A percentile compares a stretch with the other conserved stretches of the same genome.
phyloP scores from a whole-genome alignment of 64 coral and sea anemone genomes.

The Pocillopora verrucosa region DNA sequence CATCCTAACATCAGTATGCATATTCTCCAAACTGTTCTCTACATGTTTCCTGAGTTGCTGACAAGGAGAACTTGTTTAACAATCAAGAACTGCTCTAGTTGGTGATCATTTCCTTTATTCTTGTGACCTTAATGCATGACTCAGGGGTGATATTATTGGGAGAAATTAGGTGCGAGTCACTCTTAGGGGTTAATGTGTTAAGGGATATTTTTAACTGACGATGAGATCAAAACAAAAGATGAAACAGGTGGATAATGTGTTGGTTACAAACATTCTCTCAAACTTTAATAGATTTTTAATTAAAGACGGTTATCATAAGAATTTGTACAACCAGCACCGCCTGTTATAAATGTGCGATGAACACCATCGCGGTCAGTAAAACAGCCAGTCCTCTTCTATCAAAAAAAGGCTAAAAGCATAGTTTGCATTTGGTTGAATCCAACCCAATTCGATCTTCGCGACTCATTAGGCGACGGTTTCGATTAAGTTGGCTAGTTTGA shows the following conservation, averaged over 20 bases:
- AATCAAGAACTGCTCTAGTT: too few species aligned
- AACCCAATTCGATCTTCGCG: not conserved
- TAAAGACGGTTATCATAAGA: not conserved
- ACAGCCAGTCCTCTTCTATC: not conserved
- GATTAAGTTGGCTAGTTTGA: constrained; percentile 90
- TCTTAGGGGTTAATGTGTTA: too few species aligned
- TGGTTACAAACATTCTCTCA: not conserved
- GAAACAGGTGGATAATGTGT: not conserved
- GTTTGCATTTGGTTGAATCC: not conserved
- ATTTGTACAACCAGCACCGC: not conserved
- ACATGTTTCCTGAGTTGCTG: too few species aligned
- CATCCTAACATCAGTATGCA: not conserved
- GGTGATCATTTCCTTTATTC: too few species aligned
- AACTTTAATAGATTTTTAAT: not conserved
- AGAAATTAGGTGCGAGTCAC: too few species aligned
- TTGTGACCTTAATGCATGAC: too few species aligned
- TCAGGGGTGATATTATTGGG: too few species aligned
- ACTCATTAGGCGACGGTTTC: constrained; percentile 70
- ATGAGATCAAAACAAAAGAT: not conserved
- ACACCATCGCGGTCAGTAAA: not conserved
- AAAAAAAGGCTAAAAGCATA: not conserved
- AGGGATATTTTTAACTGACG: too few species aligned
- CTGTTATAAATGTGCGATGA: not conserved
- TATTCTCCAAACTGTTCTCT: too few species aligned
- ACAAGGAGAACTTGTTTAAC: too few species aligned